Conservation (phyloP, 2,888 invertebrate genomes). For the Metallyticus violacea region DNA sequence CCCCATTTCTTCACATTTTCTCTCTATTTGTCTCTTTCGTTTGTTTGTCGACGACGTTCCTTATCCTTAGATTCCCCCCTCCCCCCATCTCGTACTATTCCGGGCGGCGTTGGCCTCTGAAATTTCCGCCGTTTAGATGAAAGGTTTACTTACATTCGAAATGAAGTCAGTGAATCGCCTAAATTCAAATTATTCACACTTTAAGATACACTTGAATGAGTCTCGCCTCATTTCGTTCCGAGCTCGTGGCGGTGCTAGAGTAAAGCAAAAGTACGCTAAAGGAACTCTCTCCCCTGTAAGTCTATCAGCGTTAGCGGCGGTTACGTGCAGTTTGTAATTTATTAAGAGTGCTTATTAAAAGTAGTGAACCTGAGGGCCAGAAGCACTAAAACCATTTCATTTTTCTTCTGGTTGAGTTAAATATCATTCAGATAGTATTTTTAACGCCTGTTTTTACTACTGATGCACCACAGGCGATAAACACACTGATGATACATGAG, state of each 20-base stretch:
- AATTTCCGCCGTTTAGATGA: background rate
- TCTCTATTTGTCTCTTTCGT: conserved; percentile 33
- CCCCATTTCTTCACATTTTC: conserved; percentile 35
- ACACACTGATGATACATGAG: too few relatives aligned
- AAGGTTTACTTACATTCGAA: conserved; percentile 12
- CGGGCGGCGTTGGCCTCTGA: background rate
- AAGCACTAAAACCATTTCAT: too few relatives aligned
- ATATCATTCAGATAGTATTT: too few relatives aligned
- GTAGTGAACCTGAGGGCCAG: background rate
- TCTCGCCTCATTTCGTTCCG: conserved; percentile 9
- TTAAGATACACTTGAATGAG: conserved; percentile 26
- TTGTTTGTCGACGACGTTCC: background rate
- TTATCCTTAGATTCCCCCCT: too few relatives aligned
- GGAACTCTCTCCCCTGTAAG: background rate
- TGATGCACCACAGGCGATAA: too few relatives aligned
- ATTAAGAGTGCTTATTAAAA: background rate
- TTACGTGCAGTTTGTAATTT: background rate
- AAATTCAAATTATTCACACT: conserved; percentile 34
- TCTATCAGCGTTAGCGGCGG: background rate
- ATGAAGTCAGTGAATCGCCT: conserved; percentile 33
- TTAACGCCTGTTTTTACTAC: too few relatives aligned
- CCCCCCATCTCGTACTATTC: background rate
- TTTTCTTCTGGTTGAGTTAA: too few relatives aligned
- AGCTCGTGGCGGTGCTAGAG: background rate
- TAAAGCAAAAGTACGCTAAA: background rate